phyloP scores from a whole-genome alignment of 2,113 vertebrate genomes.

The Ardeotis arabs region DNA sequence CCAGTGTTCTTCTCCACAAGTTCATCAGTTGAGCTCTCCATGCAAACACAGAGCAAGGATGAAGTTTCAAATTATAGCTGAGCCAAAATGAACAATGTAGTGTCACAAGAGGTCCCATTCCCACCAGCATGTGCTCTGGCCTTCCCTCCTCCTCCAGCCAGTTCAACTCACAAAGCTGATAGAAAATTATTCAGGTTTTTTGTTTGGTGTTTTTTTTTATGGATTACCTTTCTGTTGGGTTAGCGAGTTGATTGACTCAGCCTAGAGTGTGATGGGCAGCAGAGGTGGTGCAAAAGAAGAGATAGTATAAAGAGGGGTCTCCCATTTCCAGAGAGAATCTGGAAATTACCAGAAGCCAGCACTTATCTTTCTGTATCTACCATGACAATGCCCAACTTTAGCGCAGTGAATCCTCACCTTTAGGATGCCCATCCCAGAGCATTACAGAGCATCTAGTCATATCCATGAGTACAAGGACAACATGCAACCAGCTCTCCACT shows the following conservation, averaged over 20 bases:
- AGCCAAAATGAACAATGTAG: background rate
- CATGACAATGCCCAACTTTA: background rate
- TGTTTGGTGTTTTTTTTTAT: background rate
- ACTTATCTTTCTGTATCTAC: background rate
- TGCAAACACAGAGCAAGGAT: background rate
- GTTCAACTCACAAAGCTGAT: background rate
- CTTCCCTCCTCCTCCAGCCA: background rate
- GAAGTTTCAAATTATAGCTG: background rate
- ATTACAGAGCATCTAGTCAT: background rate
- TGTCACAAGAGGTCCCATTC: background rate
- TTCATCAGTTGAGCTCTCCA: background rate
- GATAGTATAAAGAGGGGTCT: background rate
- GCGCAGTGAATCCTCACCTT: background rate
- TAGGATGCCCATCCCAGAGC: background rate
- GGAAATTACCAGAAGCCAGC: background rate
- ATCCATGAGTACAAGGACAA: background rate
- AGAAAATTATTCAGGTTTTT: background rate
- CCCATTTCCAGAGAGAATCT: background rate
- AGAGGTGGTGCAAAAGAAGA: background rate
- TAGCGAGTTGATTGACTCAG: background rate
- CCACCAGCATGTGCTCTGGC: background rate
- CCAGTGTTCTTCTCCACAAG: background rate
- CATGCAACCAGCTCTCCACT: rapidly evolving
- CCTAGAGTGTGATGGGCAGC: background rate
- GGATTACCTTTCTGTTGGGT: background rate